These are phyloP conservation scores for Phalanger gymnotis DNA, from an alignment of 2,797 vertebrate genomes.

Conservation along the genomic window DNA sequence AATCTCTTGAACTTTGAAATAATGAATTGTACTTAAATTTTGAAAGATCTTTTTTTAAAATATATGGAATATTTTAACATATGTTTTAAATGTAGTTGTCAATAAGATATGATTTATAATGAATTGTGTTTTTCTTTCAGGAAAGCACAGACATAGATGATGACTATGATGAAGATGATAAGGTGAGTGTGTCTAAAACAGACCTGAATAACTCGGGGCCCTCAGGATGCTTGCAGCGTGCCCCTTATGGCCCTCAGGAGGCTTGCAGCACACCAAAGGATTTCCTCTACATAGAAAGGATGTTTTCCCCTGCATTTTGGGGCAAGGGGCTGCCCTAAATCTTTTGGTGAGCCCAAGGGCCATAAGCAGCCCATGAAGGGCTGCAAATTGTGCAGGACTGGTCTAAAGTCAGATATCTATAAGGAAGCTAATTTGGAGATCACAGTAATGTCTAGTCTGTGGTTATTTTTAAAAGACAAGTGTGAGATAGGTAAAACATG, in stretches of 20 bases:
- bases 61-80: slow-evolving; percentile 45
- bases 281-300: too few relatives aligned
- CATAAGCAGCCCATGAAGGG: too few relatives aligned
- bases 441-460: background rate
- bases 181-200: slow-evolving; percentile 85
- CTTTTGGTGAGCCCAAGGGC: too few relatives aligned
- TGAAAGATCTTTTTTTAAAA: slow-evolving; percentile 31
- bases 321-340: too few relatives aligned
- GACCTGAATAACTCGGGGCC: too few relatives aligned
- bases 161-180: slow-evolving; percentile 97
- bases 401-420: background rate
- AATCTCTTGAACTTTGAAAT: slow-evolving; percentile 61
- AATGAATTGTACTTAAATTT: background rate
- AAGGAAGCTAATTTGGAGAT: background rate
- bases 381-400: too few relatives aligned
- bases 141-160: slow-evolving; percentile 92
- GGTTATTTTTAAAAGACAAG: background rate
- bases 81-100: slow-evolving; percentile 50
- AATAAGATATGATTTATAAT: slow-evolving; percentile 23
- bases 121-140: slow-evolving; percentile 83
- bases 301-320: too few relatives aligned
- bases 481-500: background rate
- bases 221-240: too few relatives aligned
- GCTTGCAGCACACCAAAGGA: too few relatives aligned
- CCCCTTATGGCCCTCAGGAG: too few relatives aligned